Base-by-base conservation (phyloP, 2,888 invertebrate species). In the Dryadula phaetusa region DNA sequence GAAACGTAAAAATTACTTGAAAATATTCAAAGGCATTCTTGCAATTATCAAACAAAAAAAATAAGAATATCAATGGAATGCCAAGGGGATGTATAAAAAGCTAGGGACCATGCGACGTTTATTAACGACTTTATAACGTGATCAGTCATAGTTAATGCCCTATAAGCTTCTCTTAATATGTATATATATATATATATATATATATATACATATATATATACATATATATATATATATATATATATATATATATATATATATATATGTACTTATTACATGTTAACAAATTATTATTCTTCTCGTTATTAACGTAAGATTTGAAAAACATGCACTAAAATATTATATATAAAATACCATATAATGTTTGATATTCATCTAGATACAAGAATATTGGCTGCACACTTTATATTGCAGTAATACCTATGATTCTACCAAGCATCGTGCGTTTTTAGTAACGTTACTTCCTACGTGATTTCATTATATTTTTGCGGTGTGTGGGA, bases 401-500 rank as follows among this genome's bases (percentile, higher is more conserved):
- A 52, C 32, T 54, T 56, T 64, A 12, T 46, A 63, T 49, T 47
- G 60, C 54, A 47, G 5, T 16, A 32, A 28, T 32, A 32, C 32
- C 16, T 52, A 42, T 32, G 58, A 61, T 63, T 62, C 56, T 32
- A 25, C 65, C 62, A 60, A 56, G 64, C 37, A 22, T 67, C 62
- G 69, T 67, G 62, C 67, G 62, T 62, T 70, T 64, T 64, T 70
- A 70, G 66, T 75, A 70, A 72, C 70, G 71, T 66, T 79, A 79
- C 80, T 85, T 84, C 83, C 82, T 82, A 78, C 74, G 76, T 75
- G 77, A 76, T 77, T 75, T 76, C 75, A 73, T 82, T 74, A 77
- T 75, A 76, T 82, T 81, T 79, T 69, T 80, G 76, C 77, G 60
- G 74, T 75, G 75, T 80, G 83, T 90, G 88, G 82, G 89, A 90